These are phyloP conservation scores for Gonioctena quinquepunctata DNA, from an alignment of 1,140 invertebrate species.

Conservation along the genomic window DNA sequence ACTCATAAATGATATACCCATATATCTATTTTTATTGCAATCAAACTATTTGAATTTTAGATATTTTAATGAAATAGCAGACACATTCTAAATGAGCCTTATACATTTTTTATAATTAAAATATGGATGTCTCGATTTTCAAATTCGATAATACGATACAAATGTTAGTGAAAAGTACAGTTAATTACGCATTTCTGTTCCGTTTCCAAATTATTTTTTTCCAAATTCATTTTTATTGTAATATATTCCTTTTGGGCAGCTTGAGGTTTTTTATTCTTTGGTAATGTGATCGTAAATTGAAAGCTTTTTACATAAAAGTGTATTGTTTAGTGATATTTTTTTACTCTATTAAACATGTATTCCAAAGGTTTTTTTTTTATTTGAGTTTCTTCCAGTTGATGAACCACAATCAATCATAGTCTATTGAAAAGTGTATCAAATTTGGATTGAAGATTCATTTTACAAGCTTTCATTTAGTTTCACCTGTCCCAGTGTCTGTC, in stretches of 20 bases:
- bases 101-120: constrained; percentile 45
- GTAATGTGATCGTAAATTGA: constrained; percentile 53
- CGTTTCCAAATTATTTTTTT: constrained; percentile 31
- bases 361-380: constrained; percentile 35
- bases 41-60: constrained; percentile 15
- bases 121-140: constrained; percentile 46
- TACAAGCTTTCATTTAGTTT: neutral
- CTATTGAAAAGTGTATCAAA: too few relatives aligned
- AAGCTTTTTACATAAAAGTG: constrained; percentile 54
- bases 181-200: constrained; percentile 27
- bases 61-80: constrained; percentile 21
- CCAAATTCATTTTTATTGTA: constrained; percentile 26
- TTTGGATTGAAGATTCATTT: too few relatives aligned
- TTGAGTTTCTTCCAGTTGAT: neutral
- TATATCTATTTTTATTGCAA: constrained; percentile 38
- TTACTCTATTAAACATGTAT: constrained; percentile 55
- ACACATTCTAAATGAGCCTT: constrained; percentile 28
- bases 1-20: constrained; percentile 18
- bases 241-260: constrained; percentile 31
- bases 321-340: constrained; percentile 56
- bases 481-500: too few relatives aligned
- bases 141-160: constrained; percentile 33
- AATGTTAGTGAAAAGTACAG: constrained; percentile 40
- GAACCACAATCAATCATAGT: too few relatives aligned
- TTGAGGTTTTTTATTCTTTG: constrained; percentile 44